Evolutionary conservation across 2,888 invertebrate genomes (phyloP), one percentile per base, ranked within the genome.

Genomic region (Neoscelio sp.): DNA sequence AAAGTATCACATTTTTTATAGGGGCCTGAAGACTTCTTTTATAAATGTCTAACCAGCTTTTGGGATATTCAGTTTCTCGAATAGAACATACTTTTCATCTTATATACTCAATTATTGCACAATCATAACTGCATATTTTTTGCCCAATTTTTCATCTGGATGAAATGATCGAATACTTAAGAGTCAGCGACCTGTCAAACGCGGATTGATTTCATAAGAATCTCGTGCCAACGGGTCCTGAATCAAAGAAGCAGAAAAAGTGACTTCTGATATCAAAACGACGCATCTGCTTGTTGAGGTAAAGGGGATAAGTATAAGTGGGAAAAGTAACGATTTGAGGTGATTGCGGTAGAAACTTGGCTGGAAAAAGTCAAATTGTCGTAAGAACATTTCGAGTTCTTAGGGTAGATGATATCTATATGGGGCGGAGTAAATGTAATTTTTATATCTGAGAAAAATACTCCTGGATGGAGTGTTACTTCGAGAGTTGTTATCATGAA

Each of bases 331-430:
- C 28, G 44, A 52, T 65, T 64, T 20, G 46, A 8, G 23, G 50
- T n/a, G 30, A 28, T 6, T 3, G 6, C 23, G 18, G 17, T 42
- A 5, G 12, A 13, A 38, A 8, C 12, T 13, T 15, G 38, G 13
- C 12, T 10, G 28, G 12, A 46, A 10, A 35, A 64, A 64, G 64
- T 64, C 64, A 48, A 50, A 64, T 50, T 38, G 64, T 40, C 40
- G 48, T 64, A 40, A 18, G 23, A 17, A 35, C 48, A 12, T 60
- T 44, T 23, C 48, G n/a, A 48, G 35, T 62, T 62, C 62, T 46
- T 62, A 48, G 62, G 62, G 48, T 48, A 62, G 62, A 62, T 62
- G 35, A 35, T 62, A 62, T 62, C 62, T 62, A 35, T 35, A 48
- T 35, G 20, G 12, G 35, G 12, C 13, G 15, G 48, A 30, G 33